Evolutionary conservation across 2,113 vertebrate species (phyloP).

Genomic region (Sceloporus undulatus): DNA sequence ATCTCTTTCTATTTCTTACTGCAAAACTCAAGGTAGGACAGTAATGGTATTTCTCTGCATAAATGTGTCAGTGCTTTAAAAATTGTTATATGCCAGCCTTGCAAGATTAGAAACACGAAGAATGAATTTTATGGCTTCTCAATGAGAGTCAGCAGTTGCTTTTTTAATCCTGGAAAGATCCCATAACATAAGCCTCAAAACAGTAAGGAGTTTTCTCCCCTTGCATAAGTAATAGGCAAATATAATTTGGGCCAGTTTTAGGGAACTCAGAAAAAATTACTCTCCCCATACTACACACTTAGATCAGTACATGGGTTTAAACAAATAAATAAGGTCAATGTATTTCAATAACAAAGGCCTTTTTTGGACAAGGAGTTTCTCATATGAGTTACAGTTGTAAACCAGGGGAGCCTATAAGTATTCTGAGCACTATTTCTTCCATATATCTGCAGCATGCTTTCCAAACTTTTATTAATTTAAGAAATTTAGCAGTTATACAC

Average conservation of each 20-base stretch:
- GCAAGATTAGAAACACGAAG: constrained; percentile 16
- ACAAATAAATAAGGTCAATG: too few relatives aligned
- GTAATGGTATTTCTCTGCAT: constrained; percentile 25
- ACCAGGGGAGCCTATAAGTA: background rate
- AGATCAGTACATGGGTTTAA: background rate
- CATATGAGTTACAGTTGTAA: background rate
- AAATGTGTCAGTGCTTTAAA: constrained; percentile 17
- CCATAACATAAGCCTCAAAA: background rate
- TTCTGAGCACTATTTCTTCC: background rate
- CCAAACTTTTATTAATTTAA: background rate
- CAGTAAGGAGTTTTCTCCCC: background rate
- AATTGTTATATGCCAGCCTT: constrained; percentile 16
- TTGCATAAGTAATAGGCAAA: background rate
- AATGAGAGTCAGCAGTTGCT: constrained; percentile 17
- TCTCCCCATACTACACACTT: background rate
- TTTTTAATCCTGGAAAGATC: constrained; percentile 10
- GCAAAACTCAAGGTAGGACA: constrained; percentile 9
- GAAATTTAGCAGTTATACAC: background rate
- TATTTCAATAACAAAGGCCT: background rate
- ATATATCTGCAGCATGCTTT: background rate
- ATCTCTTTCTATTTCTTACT: constrained; percentile 1
- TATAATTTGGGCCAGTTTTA: background rate
- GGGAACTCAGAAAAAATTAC: background rate
- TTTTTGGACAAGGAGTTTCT: background rate
- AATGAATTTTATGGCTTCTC: constrained; percentile 25